Conservation (phyloP, 2,797 vertebrate species). For the Sciurus carolinensis region DNA sequence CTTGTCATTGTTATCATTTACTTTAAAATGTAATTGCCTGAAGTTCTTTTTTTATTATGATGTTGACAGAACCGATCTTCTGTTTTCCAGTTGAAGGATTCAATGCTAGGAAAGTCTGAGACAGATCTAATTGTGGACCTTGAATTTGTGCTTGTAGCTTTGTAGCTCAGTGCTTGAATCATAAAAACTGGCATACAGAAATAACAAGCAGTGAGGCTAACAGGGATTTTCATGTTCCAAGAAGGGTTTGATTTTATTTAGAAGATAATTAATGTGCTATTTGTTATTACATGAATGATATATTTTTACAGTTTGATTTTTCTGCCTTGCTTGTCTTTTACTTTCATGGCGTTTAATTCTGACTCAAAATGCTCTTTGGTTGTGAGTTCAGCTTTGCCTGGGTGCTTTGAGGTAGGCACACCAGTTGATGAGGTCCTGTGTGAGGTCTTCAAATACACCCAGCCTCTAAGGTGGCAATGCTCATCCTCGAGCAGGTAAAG, state of each 20-base stretch:
- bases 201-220: not conserved
- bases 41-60: not conserved
- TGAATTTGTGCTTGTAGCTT: conserved; percentile 4
- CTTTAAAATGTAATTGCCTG: conserved; percentile 30
- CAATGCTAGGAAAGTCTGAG: not conserved
- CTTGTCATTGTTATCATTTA: conserved; percentile 46
- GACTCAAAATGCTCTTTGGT: not conserved
- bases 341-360: not conserved
- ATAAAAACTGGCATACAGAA: not conserved
- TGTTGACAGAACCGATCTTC: conserved; percentile 5
- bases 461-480: not conserved
- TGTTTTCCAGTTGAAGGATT: conserved; percentile 30
- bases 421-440: not conserved
- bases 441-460: not conserved
- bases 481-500: conserved; percentile 47
- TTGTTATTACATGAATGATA: not conserved
- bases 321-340: not conserved
- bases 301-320: not conserved
- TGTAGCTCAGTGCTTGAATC: not conserved
- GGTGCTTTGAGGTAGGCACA: not conserved
- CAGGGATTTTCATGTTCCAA: not conserved
- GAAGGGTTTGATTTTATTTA: not conserved
- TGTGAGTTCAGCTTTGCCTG: not conserved
- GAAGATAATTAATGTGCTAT: not conserved
- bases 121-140: not conserved